Base-by-base conservation (phyloP, 1,140 invertebrate species). In the Neodiprion lecontei region DNA sequence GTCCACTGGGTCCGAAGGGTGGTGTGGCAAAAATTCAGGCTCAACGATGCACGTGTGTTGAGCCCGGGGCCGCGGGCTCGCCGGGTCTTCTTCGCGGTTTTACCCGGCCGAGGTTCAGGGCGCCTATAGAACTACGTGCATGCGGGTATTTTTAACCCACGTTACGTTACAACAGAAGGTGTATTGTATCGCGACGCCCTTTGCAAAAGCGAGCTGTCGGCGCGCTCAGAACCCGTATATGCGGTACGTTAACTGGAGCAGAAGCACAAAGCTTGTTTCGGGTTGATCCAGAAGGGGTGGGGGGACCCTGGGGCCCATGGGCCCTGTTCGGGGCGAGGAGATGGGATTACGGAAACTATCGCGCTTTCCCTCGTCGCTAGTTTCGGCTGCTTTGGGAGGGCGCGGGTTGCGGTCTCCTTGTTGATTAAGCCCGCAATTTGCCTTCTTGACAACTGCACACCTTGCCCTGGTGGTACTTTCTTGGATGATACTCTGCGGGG, bases 191-290 rank as follows among this genome's bases (percentile, higher is more conserved):
- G 53, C 53, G 53, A 9, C 28, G 53, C 11, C 53, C 53, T 61
- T 61, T 61, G 11, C 53, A 61, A 17, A 12, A 61, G n/a, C 8
- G 11, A 9, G 11, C 28, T 3, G 28, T 40, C 53, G 53, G 9
- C 53, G 3, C 4, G n/a, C 53, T 61, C 53, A 9, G 53, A 61
- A 17, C 53, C 53, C 53, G 53, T 61, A 61, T 40, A 40, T 9
- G 53, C 11, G 5, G 53, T 40, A 5, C 53, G 53, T 61, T 12
- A 61, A 61, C 53, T 61, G 53, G 53, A 17, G 53, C 9, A 61
- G 53, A 61, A 61, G 7, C 53, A 61, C 53, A 61, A 61, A 61
- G 53, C 53, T 61, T 61, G 53, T 61, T 61, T 61, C 53, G 53
- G 53, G 5, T 61, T 61, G 53, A 61, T 61, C 53, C 53, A 61